Evolutionary conservation across 2,797 vertebrate species (phyloP).

Genomic region (Sebastes nivosus): DNA sequence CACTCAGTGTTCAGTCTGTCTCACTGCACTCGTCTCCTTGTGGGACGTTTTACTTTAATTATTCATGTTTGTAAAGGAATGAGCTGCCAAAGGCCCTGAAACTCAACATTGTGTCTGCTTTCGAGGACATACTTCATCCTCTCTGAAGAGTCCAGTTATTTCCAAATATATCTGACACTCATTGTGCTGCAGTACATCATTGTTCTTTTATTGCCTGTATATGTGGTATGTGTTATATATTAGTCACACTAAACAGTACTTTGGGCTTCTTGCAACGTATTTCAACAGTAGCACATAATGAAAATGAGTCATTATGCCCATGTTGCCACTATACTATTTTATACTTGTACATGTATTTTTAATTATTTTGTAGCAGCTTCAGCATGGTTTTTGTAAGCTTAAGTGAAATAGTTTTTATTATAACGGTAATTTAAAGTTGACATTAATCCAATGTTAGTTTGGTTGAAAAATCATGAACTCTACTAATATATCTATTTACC

Average conservation of each 20-base stretch:
- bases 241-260: not conserved
- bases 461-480: not conserved
- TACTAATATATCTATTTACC: too few relatives aligned
- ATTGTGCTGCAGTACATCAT: not conserved
- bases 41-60: slow-evolving; percentile 34
- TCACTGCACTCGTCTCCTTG: slow-evolving; percentile 40
- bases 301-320: not conserved
- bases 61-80: slow-evolving; percentile 39
- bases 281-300: not conserved
- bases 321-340: not conserved
- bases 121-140: slow-evolving; percentile 12
- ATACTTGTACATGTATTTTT: not conserved
- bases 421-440: not conserved
- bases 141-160: slow-evolving; percentile 14
- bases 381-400: not conserved
- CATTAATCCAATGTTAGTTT: not conserved
- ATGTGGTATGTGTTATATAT: not conserved
- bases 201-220: not conserved
- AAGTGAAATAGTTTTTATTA: not conserved
- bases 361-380: not conserved
- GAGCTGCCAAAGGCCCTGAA: slow-evolving; percentile 41
- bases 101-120: slow-evolving; percentile 35
- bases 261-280: not conserved
- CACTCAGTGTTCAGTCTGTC: slow-evolving; percentile 52
- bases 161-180: slow-evolving; percentile 23